Evolutionary conservation across 2,113 vertebrate genomes (phyloP).

Genomic region (Lipophrys pholis): DNA sequence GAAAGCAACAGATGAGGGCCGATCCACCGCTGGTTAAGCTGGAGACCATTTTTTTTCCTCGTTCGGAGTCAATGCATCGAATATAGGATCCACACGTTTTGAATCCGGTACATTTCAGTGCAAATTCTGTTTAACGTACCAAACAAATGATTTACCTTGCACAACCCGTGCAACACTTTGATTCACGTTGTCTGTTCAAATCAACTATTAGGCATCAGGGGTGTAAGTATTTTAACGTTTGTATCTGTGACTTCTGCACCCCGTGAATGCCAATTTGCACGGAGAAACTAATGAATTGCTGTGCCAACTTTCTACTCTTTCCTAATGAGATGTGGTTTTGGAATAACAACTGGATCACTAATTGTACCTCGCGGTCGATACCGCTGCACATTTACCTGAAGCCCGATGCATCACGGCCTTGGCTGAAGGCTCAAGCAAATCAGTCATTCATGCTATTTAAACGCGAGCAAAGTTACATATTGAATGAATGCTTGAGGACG

Average conservation of each 20-base stretch:
- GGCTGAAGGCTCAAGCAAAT: background rate
- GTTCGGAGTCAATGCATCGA: no score
- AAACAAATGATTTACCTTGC: background rate
- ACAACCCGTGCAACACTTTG: background rate
- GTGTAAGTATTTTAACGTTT: background rate
- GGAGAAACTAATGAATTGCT: background rate
- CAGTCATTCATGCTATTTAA: background rate
- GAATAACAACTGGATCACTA: constrained; percentile 1
- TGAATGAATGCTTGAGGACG: background rate
- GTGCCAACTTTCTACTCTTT: background rate
- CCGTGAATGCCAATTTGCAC: background rate
- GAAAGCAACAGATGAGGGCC: background rate
- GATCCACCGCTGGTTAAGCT: no score
- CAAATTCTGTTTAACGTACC: background rate
- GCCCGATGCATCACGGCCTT: background rate
- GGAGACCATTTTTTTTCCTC: no score
- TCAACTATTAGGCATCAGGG: background rate
- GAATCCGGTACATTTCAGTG: background rate
- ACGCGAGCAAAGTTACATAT: background rate
- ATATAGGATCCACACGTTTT: no score
- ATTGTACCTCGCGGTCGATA: background rate
- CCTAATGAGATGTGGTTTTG: background rate
- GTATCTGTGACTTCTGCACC: background rate
- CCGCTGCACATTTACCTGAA: background rate
- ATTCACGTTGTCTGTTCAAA: background rate